Percentiles rank a stretch among this genome's conserved stretches.
Evolutionary conservation across 2,797 vertebrate species (phyloP).

Genomic region (Cyprinodon diabolis): DNA sequence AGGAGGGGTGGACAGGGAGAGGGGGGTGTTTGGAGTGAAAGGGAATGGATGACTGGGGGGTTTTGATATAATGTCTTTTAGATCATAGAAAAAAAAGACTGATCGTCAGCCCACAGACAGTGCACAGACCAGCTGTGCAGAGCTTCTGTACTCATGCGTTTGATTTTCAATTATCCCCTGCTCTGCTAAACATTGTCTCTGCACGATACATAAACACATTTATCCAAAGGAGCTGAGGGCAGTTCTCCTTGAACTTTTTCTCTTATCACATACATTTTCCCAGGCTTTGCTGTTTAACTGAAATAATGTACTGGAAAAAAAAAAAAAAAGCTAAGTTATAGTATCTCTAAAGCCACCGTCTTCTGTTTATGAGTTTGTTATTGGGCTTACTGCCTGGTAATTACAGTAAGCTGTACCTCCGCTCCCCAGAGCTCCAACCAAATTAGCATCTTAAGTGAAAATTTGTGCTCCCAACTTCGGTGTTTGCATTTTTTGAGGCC

Average conservation of each 20-base stretch:
- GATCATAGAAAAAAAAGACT: conserved; percentile 66
- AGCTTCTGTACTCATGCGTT: conserved; percentile 37
- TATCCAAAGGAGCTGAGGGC: background rate
- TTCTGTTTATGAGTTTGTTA: conserved; percentile 54
- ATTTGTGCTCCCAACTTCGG: conserved; percentile 34
- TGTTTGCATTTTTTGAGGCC: conserved; percentile 38
- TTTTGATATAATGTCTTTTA: conserved; percentile 75
- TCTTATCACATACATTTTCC: background rate
- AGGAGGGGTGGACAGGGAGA: conserved; percentile 52
- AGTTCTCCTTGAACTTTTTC: background rate
- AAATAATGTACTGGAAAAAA: conserved; percentile 14
- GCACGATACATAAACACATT: background rate
- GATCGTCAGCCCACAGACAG: conserved; percentile 55
- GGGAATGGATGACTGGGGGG: conserved; percentile 72
- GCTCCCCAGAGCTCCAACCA: conserved; percentile 42
- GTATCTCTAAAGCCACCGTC: conserved; percentile 32
- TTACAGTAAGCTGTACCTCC: conserved; percentile 57
- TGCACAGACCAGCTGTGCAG: conserved; percentile 43
- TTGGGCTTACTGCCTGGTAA: conserved; percentile 57
- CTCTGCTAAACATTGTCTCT: conserved; percentile 14
- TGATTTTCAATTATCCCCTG: conserved; percentile 34
- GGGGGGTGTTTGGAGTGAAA: conserved; percentile 66
- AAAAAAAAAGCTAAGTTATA: conserved; percentile 17
- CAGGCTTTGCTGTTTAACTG: background rate
- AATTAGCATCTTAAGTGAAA: conserved; percentile 70